These are phyloP conservation scores for Linepithema humile DNA, from an alignment of 1,140 invertebrate genomes.

Conservation along the genomic window DNA sequence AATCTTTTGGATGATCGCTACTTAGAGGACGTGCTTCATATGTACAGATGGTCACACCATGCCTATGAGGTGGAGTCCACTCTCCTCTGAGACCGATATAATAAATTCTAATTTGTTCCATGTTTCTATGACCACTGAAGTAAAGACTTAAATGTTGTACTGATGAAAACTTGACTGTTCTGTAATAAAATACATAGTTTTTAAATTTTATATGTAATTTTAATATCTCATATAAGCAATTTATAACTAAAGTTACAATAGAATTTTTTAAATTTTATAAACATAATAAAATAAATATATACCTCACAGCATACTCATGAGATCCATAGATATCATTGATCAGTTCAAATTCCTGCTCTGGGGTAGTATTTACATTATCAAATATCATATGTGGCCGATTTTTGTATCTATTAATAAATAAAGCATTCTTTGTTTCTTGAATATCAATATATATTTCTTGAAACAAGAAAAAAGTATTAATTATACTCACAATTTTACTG, in stretches of 20 bases:
- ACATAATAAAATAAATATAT: constrained; percentile 66
- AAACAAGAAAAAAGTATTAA: not conserved
- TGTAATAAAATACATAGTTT: constrained; percentile 54
- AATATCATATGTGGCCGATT: constrained; percentile 97
- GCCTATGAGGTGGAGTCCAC: constrained; percentile 92
- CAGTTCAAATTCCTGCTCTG: constrained; percentile 97
- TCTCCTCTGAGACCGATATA: constrained; percentile 98
- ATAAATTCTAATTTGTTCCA: constrained; percentile 93
- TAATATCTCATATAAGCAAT: constrained; percentile 3
- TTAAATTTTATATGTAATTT: not conserved
- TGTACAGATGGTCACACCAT: constrained; percentile 95
- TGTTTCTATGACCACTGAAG: constrained; percentile 95
- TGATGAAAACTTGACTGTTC: constrained; percentile 94
- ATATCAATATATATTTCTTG: constrained; percentile 5
- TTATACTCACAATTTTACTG: constrained; percentile 93
- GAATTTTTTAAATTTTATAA: constrained; percentile 28
- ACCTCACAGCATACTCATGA: constrained; percentile 96
- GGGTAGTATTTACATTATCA: constrained; percentile 89
- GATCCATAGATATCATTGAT: constrained; percentile 90
- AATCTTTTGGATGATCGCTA: constrained; percentile 87
- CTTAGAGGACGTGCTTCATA: constrained; percentile 95
- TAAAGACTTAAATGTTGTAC: constrained; percentile 95
- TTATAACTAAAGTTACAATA: not conserved
- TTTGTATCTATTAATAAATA: constrained; percentile 90
- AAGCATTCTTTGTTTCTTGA: not conserved